These are phyloP conservation scores for Leuctra nigra DNA, from an alignment of 2,888 invertebrate genomes.

Conservation along the genomic window DNA sequence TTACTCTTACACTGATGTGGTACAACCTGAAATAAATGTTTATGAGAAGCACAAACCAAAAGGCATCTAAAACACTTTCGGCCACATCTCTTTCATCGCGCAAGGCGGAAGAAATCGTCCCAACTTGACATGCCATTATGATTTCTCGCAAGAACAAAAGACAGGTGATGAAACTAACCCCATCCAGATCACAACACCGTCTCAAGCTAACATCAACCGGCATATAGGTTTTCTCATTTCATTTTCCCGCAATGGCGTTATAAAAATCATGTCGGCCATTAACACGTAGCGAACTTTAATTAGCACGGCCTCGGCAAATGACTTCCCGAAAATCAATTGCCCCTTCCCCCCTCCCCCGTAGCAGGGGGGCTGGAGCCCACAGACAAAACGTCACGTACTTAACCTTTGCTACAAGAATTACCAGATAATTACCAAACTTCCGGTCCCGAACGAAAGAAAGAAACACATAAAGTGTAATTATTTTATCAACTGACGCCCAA, in stretches of 20 bases:
- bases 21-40: too few species aligned
- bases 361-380: not conserved
- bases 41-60: too few species aligned
- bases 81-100: too few species aligned
- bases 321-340: conserved; percentile 12
- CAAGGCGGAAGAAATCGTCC: too few species aligned
- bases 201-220: conserved; percentile 1
- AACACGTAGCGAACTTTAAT: conserved; percentile 17
- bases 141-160: too few species aligned
- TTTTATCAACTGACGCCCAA: not conserved
- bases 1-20: too few species aligned
- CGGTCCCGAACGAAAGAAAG: not conserved
- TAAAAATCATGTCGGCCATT: conserved; percentile 5
- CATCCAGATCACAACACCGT: not conserved
- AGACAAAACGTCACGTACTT: conserved; percentile 11
- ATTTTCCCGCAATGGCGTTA: not conserved
- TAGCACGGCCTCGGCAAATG: not conserved
- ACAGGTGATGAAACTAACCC: too few species aligned
- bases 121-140: too few species aligned
- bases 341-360: not conserved
- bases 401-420: conserved; percentile 12
- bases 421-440: conserved; percentile 15
- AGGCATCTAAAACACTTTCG: too few species aligned
- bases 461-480: not conserved
- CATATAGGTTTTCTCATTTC: conserved; percentile 5